phyloP scores from a whole-genome alignment of 2,888 invertebrate species.

The Tetropium fuscum region DNA sequence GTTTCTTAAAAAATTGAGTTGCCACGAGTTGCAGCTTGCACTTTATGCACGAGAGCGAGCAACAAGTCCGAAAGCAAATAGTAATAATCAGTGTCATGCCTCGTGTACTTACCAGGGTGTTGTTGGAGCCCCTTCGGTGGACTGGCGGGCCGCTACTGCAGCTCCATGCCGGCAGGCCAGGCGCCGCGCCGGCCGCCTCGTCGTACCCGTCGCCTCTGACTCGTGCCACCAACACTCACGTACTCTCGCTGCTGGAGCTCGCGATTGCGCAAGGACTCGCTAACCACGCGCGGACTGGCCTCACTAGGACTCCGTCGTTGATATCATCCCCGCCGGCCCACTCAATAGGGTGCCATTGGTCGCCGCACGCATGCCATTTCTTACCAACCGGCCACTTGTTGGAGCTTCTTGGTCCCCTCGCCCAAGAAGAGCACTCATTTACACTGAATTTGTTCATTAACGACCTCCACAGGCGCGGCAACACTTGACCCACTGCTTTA shows the following conservation, averaged over 20 bases:
- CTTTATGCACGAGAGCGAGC: not conserved
- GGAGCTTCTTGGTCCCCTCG: conserved; percentile 32
- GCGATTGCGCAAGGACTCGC: conserved; percentile 60
- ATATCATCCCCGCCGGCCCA: conserved; percentile 61
- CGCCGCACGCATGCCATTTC: conserved; percentile 59
- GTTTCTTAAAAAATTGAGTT: no score
- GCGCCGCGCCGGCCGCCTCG: conserved; percentile 64
- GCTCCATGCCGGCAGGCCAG: conserved; percentile 59
- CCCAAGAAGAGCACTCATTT: conserved; percentile 31
- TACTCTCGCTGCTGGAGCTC: conserved; percentile 44
- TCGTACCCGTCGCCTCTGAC: conserved; percentile 64
- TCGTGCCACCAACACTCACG: conserved; percentile 53
- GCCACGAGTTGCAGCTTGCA: no score
- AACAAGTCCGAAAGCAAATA: not conserved
- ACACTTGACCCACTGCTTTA: conserved; percentile 40
- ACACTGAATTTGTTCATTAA: conserved; percentile 45
- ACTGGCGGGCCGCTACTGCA: conserved; percentile 56
- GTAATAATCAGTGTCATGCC: conserved; percentile 30
- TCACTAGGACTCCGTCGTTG: conserved; percentile 54
- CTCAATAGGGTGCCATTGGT: conserved; percentile 56
- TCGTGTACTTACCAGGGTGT: conserved; percentile 57
- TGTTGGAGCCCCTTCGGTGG: conserved; percentile 59
- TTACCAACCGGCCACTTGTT: conserved; percentile 55
- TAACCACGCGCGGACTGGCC: conserved; percentile 59
- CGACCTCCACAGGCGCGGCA: conserved; percentile 24